Base-by-base conservation (phyloP, 1,140 invertebrate genomes). In the Tetramorium simillimum region DNA sequence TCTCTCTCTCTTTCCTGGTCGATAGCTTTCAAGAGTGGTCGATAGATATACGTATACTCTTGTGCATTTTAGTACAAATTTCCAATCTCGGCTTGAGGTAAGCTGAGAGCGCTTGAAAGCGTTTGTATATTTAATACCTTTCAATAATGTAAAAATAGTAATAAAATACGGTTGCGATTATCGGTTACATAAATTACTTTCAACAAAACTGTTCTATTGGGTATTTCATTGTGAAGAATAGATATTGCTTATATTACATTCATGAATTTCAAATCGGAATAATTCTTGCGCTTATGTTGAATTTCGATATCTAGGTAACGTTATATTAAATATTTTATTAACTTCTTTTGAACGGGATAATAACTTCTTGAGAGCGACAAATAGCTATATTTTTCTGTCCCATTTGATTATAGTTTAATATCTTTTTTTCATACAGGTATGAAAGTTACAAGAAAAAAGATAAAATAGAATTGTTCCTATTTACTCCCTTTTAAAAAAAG, bases 91-190 rank as follows among this genome's bases (percentile, higher is more conserved):
- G 16, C n/a, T 24, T 4, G 16, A 49, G 16, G 51, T 51, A 51
- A 72, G 12, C 65, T 37, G 63, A n/a, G n/a, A 56, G 51, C 33
- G 12, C 14, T 75, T 40, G n/a, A 75, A 75, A 75, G 12, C 10
- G 9, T 9, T 16, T 60, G 18, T 16, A 60, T 28, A 49, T 49
- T 43, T 77, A 12, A 43, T 33, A 33, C 2, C 33, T 33, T 77
- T 5, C 16, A 63, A 63, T 33, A 63, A 46, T 3, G 18, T 46
- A 33, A n/a, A 62, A 58, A 77, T 77, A 49, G 1, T 49, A 63
- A 77, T 46, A 5, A 46, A 40, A 77, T 7, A 16, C 12, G 33
- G 3, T 43, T 62, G 37, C 9, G 7, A 18, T 60, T 60, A 60
- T 28, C 28, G 18, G 2, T 28, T 49, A 72, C 2, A 37, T n/a